These are phyloP conservation scores for Drosophila bifasciata DNA, from an alignment of 1,140 invertebrate species.

Conservation along the genomic window DNA sequence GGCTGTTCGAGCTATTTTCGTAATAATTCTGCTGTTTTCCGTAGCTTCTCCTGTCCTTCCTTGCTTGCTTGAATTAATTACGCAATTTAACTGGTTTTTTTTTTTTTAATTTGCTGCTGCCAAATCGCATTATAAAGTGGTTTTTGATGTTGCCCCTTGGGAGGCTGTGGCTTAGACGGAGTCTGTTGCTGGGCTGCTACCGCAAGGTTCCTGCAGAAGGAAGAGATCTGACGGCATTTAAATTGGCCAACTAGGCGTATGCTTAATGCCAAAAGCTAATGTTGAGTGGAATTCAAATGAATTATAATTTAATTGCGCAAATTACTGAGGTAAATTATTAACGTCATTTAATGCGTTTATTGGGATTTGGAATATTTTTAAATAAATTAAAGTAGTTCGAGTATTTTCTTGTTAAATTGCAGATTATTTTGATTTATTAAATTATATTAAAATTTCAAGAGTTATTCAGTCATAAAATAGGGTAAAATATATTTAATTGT, in stretches of 20 bases:
- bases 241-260: conserved; percentile 5
- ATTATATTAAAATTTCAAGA: too few species aligned
- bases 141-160: conserved; percentile 37
- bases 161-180: conserved; percentile 1
- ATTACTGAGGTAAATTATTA: conserved; percentile 24
- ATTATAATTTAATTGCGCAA: conserved; percentile 34
- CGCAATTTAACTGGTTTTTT: conserved; percentile 56
- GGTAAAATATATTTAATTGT: not conserved
- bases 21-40: conserved; percentile 2
- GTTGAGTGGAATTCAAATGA: conserved; percentile 5
- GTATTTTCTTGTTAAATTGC: too few species aligned
- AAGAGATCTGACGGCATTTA: conserved; percentile 3
- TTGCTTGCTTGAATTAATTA: conserved; percentile 54
- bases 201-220: conserved; percentile 14
- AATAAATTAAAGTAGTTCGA: too few species aligned
- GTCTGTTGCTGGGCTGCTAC: not conserved
- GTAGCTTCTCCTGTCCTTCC: conserved; percentile 13
- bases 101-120: too few species aligned
- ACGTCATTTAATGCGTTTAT: conserved; percentile 15
- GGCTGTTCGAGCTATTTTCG: conserved; percentile 44
- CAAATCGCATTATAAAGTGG: conserved; percentile 60
- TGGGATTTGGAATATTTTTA: too few species aligned
- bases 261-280: conserved; percentile 17
- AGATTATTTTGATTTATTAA: too few species aligned
- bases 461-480: not conserved